A percentile compares a stretch with the other conserved stretches of the same genome.
These are phyloP conservation scores for Dioctria linearis DNA, from an alignment of 2,888 invertebrate genomes.

Conservation along the genomic window DNA sequence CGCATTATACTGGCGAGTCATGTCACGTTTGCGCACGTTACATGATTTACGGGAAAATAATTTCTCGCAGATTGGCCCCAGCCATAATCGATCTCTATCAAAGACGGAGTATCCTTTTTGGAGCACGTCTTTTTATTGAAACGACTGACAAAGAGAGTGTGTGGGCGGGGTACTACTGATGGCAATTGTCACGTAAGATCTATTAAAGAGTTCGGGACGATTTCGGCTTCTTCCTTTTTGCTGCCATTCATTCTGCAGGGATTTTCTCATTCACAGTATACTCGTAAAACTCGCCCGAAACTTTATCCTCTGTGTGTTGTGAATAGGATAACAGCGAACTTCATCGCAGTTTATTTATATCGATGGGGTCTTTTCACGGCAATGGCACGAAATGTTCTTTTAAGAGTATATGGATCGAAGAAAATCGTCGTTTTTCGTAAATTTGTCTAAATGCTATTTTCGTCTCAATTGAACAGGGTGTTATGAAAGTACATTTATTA, in stretches of 20 bases:
- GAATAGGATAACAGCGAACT: neutral
- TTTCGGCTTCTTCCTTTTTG: slow-evolving; percentile 19
- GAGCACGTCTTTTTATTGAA: slow-evolving; percentile 5
- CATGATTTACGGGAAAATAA: slow-evolving; percentile 41
- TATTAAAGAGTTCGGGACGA: slow-evolving; percentile 32
- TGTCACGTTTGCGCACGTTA: slow-evolving; percentile 29
- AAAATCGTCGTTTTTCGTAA: too few species aligned
- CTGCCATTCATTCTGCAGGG: neutral
- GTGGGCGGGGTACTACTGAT: slow-evolving; percentile 12
- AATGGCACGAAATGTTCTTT: slow-evolving; percentile 1
- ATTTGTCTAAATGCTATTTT: too few species aligned
- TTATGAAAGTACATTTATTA: too few species aligned
- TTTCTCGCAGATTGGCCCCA: slow-evolving; percentile 23
- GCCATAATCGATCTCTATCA: slow-evolving; percentile 17
- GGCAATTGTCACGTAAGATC: slow-evolving; percentile 32
- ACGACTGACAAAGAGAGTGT: neutral
- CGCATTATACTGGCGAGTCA: slow-evolving; percentile 23
- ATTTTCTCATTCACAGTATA: slow-evolving; percentile 1
- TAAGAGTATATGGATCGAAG: neutral
- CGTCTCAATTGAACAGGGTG: too few species aligned
- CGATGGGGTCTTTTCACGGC: neutral
- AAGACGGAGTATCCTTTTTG: neutral
- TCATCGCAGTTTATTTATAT: slow-evolving; percentile 6
- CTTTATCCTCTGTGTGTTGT: neutral
- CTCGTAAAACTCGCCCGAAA: slow-evolving; percentile 3